These are phyloP conservation scores for Ochropacha duplaris DNA, from an alignment of 2,888 invertebrate genomes.

Conservation along the genomic window DNA sequence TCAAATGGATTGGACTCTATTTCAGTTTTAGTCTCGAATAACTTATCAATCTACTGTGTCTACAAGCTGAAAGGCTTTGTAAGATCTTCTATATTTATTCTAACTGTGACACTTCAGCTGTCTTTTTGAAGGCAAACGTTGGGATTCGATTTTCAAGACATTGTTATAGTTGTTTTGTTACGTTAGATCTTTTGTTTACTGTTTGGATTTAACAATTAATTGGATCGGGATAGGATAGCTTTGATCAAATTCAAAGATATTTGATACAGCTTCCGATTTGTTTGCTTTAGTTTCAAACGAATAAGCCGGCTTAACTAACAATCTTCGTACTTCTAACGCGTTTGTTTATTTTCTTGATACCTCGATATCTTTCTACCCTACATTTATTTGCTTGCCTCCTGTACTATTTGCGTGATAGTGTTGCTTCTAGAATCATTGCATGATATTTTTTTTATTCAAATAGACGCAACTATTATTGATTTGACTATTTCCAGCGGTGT, in stretches of 20 bases:
- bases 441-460: too few species aligned
- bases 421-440: too few species aligned
- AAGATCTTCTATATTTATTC: background rate
- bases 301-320: background rate
- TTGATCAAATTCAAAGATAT: background rate
- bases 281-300: background rate
- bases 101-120: background rate
- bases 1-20: conserved; percentile 19
- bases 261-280: background rate
- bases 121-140: background rate
- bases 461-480: too few species aligned
- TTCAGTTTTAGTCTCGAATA: conserved; percentile 20
- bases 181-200: background rate
- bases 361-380: background rate
- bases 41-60: conserved; percentile 18
- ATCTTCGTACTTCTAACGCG: background rate
- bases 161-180: background rate
- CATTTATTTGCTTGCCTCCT: too few species aligned
- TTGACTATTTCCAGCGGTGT: too few species aligned
- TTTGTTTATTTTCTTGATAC: background rate
- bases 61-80: background rate
- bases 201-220: background rate
- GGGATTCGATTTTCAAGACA: background rate
- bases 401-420: too few species aligned
- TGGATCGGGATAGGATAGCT: background rate